Evolutionary conservation across 2,113 vertebrate genomes (phyloP), one percentile per base, ranked within the genome.

Genomic region (Cryptoleucopteryx plumbea): DNA sequence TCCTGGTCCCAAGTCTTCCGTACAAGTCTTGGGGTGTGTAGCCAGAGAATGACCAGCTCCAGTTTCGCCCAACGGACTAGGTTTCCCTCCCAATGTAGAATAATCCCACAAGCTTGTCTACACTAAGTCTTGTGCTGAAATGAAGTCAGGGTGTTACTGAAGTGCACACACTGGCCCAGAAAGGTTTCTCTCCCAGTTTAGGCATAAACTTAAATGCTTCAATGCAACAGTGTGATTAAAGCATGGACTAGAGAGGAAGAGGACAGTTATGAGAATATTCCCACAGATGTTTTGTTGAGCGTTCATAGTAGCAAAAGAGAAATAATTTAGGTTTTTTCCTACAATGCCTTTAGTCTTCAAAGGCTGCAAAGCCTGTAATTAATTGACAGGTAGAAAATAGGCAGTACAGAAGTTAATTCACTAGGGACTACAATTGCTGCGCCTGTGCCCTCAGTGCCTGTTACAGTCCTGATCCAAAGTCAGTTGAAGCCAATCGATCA

Each of bases 401-500:
- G 67, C 90, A 81, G 71, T 66, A 42, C 58, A 93, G 85, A 94
- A 96, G 85, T 94, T 96, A 92, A 93, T 96, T 95, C 93, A 62
- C 79, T 50, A 29, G 71, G 82, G 92, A 61, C 31, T 68, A 3
- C 84, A 68, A 22, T 11, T 93, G 93, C 91, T 91, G 74, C 0
- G 29, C 74, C 79, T 38, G 79, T 93, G 95, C 93, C 92, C 96
- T 94, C 71, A 5, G 59, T 79, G 87, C 74, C 85, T 96, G 95
- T 70, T 95, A 66, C 71, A 70, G 93, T 90, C 88, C 96, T 94
- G 90, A 96, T 97, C 93, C 95, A 92, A 97, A 96, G 96, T 92
- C 93, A 81, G 93, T 94, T 95, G 94, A 65, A 96, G 67, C 93
- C 93, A 94, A 96, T 96, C 71, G 85, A 95, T 97, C 94, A 93